These are phyloP conservation scores for Rhamnusium bicolor DNA, from an alignment of 2,888 invertebrate species.

Conservation along the genomic window DNA sequence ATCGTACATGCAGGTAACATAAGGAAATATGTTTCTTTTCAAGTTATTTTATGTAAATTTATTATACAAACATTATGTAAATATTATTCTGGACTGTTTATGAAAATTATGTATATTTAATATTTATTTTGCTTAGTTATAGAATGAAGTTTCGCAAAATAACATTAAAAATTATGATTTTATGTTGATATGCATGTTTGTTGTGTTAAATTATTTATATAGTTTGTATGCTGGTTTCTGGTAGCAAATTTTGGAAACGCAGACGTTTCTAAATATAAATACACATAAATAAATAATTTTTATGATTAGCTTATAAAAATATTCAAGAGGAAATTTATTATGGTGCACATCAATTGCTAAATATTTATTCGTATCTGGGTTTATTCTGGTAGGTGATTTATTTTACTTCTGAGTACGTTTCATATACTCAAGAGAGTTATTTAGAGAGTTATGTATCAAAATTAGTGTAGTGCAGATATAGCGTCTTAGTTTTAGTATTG, in stretches of 20 bases:
- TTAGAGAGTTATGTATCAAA: no score
- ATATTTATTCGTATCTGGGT: background rate
- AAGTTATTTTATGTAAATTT: conserved; percentile 2
- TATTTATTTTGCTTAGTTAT: background rate
- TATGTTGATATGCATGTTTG: background rate
- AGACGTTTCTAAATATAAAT: background rate
- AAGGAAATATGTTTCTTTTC: background rate
- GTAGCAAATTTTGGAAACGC: background rate
- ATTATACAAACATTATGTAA: background rate
- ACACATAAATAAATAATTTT: background rate
- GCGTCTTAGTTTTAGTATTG: no score
- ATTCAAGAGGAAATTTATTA: background rate
- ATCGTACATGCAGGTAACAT: background rate
- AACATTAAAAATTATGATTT: background rate
- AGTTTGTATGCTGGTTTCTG: background rate
- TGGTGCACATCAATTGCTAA: background rate
- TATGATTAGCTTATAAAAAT: background rate
- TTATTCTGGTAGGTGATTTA: background rate
- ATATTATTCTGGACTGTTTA: background rate
- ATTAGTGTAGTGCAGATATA: no score
- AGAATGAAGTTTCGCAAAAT: background rate
- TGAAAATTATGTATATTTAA: background rate
- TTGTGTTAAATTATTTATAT: background rate
- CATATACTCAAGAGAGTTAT: background rate
- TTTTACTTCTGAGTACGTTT: background rate